Percentiles rank a stretch among this genome's conserved stretches.
Conservation (phyloP, 2,797 vertebrate species). For the Euthynnus affinis region DNA sequence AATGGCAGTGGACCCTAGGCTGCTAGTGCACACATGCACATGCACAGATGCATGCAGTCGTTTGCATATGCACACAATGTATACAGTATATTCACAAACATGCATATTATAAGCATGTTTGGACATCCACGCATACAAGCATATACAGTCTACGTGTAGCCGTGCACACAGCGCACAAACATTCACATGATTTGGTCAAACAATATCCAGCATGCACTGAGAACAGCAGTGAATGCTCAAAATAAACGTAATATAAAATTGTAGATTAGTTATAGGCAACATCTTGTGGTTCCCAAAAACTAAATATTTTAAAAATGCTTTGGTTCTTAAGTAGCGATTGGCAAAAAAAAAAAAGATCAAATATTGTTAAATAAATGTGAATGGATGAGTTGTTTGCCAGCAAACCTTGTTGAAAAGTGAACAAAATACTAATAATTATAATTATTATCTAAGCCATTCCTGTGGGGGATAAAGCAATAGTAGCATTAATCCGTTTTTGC, state of each 20-base stretch:
- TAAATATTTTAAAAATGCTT: neutral
- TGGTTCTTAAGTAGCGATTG: neutral
- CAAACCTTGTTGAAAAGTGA: neutral
- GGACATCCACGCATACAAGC: neutral
- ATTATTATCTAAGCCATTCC: neutral
- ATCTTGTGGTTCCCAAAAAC: neutral
- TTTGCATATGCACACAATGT: constrained; percentile 18
- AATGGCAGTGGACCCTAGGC: constrained; percentile 59
- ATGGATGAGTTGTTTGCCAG: neutral
- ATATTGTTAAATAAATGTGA: neutral
- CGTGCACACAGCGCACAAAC: constrained; percentile 16
- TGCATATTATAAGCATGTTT: constrained; percentile 12
- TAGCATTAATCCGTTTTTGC: neutral
- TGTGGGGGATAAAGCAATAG: neutral
- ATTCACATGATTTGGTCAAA: constrained; percentile 10
- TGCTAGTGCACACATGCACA: constrained; percentile 18
- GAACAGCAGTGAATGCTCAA: constrained; percentile 29
- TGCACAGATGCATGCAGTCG: constrained; percentile 6
- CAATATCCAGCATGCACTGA: constrained; percentile 18
- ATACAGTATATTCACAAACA: constrained; percentile 2
- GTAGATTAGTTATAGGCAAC: neutral
- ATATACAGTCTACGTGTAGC: constrained; percentile 4
- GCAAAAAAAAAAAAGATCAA: neutral
- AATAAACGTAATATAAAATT: neutral
- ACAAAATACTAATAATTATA: neutral